Evolutionary conservation across 2,888 invertebrate genomes (phyloP), one percentile per base, ranked within the genome.

Genomic region (Thyatira batis): DNA sequence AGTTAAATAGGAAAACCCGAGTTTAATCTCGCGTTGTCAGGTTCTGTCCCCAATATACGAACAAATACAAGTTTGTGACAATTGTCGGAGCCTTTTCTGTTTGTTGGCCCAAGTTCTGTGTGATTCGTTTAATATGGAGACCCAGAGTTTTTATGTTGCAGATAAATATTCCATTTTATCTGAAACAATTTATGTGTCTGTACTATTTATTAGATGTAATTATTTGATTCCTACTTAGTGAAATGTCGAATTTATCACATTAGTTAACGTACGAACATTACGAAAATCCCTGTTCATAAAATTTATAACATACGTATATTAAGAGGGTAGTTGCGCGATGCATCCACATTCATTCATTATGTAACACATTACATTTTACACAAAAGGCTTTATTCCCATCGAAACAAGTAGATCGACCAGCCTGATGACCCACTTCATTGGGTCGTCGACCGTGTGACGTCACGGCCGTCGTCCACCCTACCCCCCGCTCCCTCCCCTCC

Each of bases 361-460:
- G 68, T 69, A 75, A 79, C 60, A 51, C 60, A 60, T 61, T 56
- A 58, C 63, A 65, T 67, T 65, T 73, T 68, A 73, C 66, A 74
- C 71, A 69, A 76, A 73, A 70, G 68, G 63, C 67, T 67, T 66
- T 64, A 69, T 75, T 69, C 70, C 46, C 17, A 71, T 67, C 65
- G 70, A 69, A 74, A 71, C 69, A 65, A 67, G 68, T 73, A 80
- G 81, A 87, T 85, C 84, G 85, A 82, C 80, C 84, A 80, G 74
- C 78, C 78, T 72, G 82, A 79, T 91, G 90, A 91, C 91, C 91
- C 77, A 91, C 73, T 87, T 91, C 73, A 70, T 71, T 68, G 76
- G 89, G 84, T 90, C 84, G 84, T 71, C 85, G 88, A 88, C 89
- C 89, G 84, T 70, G 87, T 91, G 91, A 90, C 91, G 91, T 91